Base-by-base conservation (phyloP, 2,888 invertebrate genomes). In the Heliconius charithonia region DNA sequence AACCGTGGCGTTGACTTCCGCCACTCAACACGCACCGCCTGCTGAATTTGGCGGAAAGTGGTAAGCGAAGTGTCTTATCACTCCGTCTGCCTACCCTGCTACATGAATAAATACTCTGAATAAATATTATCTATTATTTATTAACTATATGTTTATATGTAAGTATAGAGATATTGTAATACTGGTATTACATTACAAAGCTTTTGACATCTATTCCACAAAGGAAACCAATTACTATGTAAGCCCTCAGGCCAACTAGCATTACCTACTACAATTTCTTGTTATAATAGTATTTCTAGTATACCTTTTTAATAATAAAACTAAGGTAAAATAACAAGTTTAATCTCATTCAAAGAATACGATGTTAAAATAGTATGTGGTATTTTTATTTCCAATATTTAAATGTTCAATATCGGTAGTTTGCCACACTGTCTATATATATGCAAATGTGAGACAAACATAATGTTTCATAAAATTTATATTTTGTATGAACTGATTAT, bases 141-240 rank as follows among this genome's bases (percentile, higher is more conserved):
- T 22, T 37, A 63, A 67, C 37, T 37, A 37, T 67, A 37, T 6
- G 19, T 2, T 37, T 37, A 67, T 4, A 13, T 69, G 25, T 69
- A 69, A 69, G 41, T 25, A n/a, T 12, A 25, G 37, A 6, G 13
- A 69, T 69, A 69, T 41, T 41, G 37, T 41, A 69, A 69, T 69
- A 41, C 25, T 41, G 37, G 6, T 75, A 62, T 63, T 41, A 69
- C 67, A 69, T 65, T 73, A 67, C 73, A 56, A 65, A 19, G 66
- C 37, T 27, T 77, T 41, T 65, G 75, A 65, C 63, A 65, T 65
- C 37, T 65, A 45, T 59, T 45, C 65, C 75, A 65, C 75, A 75
- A 75, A 75, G 75, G 45, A 45, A 75, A 75, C 75, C 75, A 75
- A 75, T 75, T 65, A 63, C 29, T 65, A 19, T 65, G 29, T 75